A percentile compares a stretch with the other conserved stretches of the same genome.
Conservation (phyloP, 1,140 invertebrate species). For the Plutomurus gul region DNA sequence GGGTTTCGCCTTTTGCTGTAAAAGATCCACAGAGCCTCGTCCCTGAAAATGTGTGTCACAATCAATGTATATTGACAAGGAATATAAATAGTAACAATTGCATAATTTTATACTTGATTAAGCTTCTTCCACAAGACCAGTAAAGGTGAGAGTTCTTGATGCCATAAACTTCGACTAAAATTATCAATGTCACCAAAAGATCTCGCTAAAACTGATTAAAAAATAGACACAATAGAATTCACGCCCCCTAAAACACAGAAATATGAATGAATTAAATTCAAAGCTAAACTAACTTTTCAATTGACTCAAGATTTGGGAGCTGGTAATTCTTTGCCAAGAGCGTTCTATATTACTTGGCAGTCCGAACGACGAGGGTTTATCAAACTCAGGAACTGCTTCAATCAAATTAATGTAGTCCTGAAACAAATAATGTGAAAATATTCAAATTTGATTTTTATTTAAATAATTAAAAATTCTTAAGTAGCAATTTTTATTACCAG, state of each 20-base stretch:
- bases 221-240: not conserved
- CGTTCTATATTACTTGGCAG: constrained; percentile 80
- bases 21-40: constrained; percentile 29
- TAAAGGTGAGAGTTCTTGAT: constrained; percentile 68
- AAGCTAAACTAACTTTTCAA: constrained; percentile 63
- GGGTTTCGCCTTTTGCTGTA: constrained; percentile 56
- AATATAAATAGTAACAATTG: too few species aligned
- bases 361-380: constrained; percentile 74
- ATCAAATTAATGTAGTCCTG: constrained; percentile 69
- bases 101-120: constrained; percentile 61
- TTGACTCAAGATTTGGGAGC: constrained; percentile 66
- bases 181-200: constrained; percentile 50
- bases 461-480: not conserved
- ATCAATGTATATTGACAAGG: too few species aligned
- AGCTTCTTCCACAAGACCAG: constrained; percentile 78
- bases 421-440: constrained; percentile 52
- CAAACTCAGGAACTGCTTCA: constrained; percentile 68
- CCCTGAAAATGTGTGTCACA: too few species aligned
- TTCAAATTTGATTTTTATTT: not conserved
- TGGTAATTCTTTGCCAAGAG: constrained; percentile 73
- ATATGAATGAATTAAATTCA: not conserved
- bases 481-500: constrained; percentile 55
- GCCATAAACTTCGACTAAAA: constrained; percentile 61
- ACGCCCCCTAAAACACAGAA: not conserved
- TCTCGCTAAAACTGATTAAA: constrained; percentile 19